phyloP scores from a whole-genome alignment of 2,113 vertebrate species.

The Lycaon pictus region DNA sequence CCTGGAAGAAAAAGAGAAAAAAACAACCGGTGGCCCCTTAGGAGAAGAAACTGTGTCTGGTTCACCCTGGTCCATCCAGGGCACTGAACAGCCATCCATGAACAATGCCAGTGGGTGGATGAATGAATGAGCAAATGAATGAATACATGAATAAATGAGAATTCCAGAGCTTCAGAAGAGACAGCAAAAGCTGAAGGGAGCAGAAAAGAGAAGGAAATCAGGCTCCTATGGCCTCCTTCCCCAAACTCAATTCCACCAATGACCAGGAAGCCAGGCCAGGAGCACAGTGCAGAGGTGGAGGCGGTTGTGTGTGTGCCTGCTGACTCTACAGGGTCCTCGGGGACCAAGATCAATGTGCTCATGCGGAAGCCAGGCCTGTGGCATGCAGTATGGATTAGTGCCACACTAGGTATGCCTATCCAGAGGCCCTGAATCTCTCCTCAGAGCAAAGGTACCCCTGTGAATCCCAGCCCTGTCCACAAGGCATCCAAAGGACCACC shows the following conservation, averaged over 20 bases:
- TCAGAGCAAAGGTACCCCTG: background rate
- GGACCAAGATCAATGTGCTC: background rate
- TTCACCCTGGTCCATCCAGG: too few species aligned
- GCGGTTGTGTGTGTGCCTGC: too few species aligned
- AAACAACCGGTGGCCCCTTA: fast-evolving
- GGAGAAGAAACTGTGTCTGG: background rate
- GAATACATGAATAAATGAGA: background rate
- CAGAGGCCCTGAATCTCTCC: background rate
- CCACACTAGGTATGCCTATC: background rate
- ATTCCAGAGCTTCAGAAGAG: background rate
- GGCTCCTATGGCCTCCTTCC: fast-evolving
- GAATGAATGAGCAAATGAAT: background rate
- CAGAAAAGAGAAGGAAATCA: background rate
- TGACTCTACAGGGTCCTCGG: background rate
- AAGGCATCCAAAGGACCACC: background rate
- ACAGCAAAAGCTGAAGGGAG: background rate
- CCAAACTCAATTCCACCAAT: background rate
- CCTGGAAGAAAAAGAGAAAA: slow-evolving; percentile 84
- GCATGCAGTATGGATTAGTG: background rate
- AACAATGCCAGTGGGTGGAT: background rate
- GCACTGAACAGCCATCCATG: background rate
- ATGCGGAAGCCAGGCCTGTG: background rate
- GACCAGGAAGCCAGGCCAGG: background rate
- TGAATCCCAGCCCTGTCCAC: too few species aligned
- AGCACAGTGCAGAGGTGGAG: background rate